These are phyloP conservation scores for Nothobranchius furzeri DNA, from an alignment of 2,113 vertebrate genomes.

Conservation along the genomic window DNA sequence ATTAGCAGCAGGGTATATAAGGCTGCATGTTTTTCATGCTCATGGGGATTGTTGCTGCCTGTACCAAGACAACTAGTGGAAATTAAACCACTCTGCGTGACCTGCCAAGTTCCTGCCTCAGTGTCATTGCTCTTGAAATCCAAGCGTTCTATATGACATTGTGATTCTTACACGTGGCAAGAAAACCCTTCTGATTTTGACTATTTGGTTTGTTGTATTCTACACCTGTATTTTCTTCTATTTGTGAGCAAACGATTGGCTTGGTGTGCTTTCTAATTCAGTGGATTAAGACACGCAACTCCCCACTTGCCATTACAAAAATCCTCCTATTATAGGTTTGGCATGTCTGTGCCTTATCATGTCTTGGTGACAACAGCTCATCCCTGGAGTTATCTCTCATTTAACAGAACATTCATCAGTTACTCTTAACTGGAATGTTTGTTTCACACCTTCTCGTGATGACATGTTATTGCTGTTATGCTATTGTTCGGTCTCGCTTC, in stretches of 20 bases:
- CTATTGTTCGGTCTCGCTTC: slow-evolving; percentile 20
- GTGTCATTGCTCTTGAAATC: too few species aligned
- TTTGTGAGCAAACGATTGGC: not conserved
- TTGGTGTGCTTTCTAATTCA: not conserved
- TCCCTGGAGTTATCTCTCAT: slow-evolving; percentile 2
- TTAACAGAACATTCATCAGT: not conserved
- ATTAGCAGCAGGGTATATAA: too few species aligned
- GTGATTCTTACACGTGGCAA: too few species aligned
- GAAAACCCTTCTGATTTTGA: too few species aligned
- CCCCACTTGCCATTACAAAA: not conserved
- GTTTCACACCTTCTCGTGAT: slow-evolving; percentile 17
- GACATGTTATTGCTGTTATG: slow-evolving; percentile 14
- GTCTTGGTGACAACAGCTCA: not conserved
- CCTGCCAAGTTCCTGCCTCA: too few species aligned
- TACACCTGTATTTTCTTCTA: not conserved
- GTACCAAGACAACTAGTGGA: too few species aligned
- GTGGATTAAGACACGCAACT: not conserved
- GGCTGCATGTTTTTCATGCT: too few species aligned
- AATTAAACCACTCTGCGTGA: too few species aligned
- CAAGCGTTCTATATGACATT: too few species aligned
- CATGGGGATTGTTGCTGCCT: too few species aligned
- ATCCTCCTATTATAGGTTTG: not conserved
- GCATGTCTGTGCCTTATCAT: not conserved
- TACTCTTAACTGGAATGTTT: slow-evolving; percentile 18
- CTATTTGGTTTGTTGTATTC: too few species aligned